These are phyloP conservation scores for Heptranchias perlo DNA, from an alignment of 2,113 vertebrate species.

Conservation along the genomic window DNA sequence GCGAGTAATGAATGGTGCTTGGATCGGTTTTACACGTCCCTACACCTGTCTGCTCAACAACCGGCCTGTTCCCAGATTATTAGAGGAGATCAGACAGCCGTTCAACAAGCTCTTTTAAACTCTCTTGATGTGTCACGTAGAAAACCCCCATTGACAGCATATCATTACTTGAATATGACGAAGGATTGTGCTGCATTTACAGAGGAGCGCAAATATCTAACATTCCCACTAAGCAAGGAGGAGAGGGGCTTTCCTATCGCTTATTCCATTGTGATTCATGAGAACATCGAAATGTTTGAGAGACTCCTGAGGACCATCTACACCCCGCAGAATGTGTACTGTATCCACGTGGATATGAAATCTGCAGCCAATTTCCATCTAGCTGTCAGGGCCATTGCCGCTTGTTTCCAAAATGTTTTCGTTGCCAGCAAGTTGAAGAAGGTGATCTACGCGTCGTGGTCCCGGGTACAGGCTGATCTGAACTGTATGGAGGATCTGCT, in stretches of 20 bases:
- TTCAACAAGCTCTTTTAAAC: slow-evolving; percentile 44
- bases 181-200: slow-evolving; percentile 63
- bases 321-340: slow-evolving; percentile 83
- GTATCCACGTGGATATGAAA: slow-evolving; percentile 75
- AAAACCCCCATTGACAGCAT: slow-evolving; percentile 44
- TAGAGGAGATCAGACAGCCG: slow-evolving; percentile 51
- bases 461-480: slow-evolving; percentile 81
- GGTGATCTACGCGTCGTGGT: slow-evolving; percentile 82
- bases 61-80: slow-evolving; percentile 59
- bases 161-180: slow-evolving; percentile 64
- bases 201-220: slow-evolving; percentile 59
- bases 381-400: slow-evolving; percentile 63
- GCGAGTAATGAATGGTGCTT: slow-evolving; percentile 40
- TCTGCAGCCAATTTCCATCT: slow-evolving; percentile 55
- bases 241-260: slow-evolving; percentile 72
- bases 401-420: slow-evolving; percentile 85
- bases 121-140: slow-evolving; percentile 48
- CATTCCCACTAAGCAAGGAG: slow-evolving; percentile 64
- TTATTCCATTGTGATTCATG: slow-evolving; percentile 83
- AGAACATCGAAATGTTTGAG: slow-evolving; percentile 88
- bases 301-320: slow-evolving; percentile 75
- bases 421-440: slow-evolving; percentile 66
- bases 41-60: slow-evolving; percentile 47
- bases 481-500: slow-evolving; percentile 86
- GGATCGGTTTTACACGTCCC: slow-evolving; percentile 46